These are phyloP conservation scores for Oophaga pumilio DNA, from an alignment of 2,113 vertebrate genomes.

Conservation along the genomic window DNA sequence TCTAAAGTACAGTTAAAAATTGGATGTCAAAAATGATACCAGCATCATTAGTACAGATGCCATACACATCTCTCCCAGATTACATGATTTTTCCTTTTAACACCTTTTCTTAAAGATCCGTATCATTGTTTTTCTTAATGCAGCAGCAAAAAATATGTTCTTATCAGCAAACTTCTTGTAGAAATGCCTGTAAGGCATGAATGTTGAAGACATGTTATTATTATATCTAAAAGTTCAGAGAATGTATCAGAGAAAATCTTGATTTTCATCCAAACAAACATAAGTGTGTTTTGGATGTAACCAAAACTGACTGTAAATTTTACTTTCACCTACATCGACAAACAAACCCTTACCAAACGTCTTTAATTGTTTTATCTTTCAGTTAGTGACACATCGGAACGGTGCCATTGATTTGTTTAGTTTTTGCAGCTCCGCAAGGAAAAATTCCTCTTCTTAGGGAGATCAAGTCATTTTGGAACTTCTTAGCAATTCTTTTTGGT, in stretches of 20 bases:
- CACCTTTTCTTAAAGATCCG: constrained; percentile 1
- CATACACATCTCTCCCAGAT: background rate
- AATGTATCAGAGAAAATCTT: constrained; percentile 32
- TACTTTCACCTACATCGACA: background rate
- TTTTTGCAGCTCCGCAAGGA: too few relatives aligned
- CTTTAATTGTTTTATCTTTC: background rate
- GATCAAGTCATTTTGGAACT: too few relatives aligned
- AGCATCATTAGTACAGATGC: background rate
- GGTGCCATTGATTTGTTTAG: too few relatives aligned
- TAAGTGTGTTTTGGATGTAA: background rate
- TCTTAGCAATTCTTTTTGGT: too few relatives aligned
- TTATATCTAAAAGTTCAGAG: background rate
- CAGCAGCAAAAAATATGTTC: background rate
- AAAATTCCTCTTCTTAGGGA: too few relatives aligned
- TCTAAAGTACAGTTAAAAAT: too few relatives aligned
- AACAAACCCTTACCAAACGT: background rate
- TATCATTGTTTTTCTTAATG: constrained; percentile 21
- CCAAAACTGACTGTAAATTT: background rate
- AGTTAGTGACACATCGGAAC: background rate
- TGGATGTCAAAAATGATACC: background rate
- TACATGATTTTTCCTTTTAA: constrained; percentile 19
- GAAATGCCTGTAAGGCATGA: constrained; percentile 17
- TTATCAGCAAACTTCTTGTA: background rate
- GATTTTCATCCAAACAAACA: constrained; percentile 1
- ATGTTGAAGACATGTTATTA: constrained; percentile 32